These are phyloP conservation scores for Drosophila testacea DNA, from an alignment of 2,888 invertebrate genomes.

Conservation along the genomic window DNA sequence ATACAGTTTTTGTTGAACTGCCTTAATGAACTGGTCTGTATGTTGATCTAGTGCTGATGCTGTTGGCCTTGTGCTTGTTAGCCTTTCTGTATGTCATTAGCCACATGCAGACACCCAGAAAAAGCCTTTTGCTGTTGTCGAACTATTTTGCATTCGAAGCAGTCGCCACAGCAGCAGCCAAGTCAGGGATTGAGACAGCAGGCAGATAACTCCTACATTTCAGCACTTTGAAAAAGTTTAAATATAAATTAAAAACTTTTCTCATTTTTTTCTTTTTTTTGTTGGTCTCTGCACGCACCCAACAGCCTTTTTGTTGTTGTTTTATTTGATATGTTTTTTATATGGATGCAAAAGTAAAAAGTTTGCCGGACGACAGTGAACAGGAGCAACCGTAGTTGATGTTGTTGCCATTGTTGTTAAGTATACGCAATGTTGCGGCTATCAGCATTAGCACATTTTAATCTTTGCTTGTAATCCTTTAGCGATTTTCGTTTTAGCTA, in stretches of 20 bases:
- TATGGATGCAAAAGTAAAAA: conserved; percentile 79
- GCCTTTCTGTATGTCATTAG: conserved; percentile 56
- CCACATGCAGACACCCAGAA: conserved; percentile 50
- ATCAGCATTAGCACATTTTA: conserved; percentile 57
- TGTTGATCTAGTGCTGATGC: conserved; percentile 39
- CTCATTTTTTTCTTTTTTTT: conserved; percentile 68
- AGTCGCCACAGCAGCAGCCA: conserved; percentile 38
- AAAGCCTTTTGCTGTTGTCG: conserved; percentile 56
- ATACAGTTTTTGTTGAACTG: conserved; percentile 27
- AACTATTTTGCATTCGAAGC: conserved; percentile 75
- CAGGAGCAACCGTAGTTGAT: conserved; percentile 27
- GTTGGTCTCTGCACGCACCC: conserved; percentile 20
- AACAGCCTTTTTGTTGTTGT: conserved; percentile 34
- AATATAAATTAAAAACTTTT: conserved; percentile 85
- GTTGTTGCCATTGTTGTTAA: conserved; percentile 23
- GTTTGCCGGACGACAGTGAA: conserved; percentile 74
- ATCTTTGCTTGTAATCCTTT: conserved; percentile 70
- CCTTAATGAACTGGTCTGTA: conserved; percentile 50
- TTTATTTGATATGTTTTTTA: conserved; percentile 67
- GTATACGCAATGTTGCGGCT: conserved; percentile 37
- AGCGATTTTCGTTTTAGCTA: conserved; percentile 79
- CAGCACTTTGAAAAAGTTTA: conserved; percentile 83
- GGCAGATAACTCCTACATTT: conserved; percentile 75
- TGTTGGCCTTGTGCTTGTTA: conserved; percentile 41
- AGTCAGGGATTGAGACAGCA: neutral